A percentile compares a stretch with the other conserved stretches of the same genome.
phyloP scores from a whole-genome alignment of 1,140 invertebrate species.

The Helicoverpa armigera region DNA sequence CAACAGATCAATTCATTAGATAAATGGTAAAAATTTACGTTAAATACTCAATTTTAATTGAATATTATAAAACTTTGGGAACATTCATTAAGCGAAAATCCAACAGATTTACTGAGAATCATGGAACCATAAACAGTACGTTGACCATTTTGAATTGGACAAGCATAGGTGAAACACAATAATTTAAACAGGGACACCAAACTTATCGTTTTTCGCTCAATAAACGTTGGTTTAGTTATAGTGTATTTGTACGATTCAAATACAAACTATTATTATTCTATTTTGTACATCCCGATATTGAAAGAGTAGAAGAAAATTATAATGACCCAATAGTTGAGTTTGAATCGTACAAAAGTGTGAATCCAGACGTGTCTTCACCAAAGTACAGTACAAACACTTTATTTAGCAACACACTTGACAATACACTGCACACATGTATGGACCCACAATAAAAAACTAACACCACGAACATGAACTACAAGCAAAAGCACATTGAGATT shows the following conservation, averaged over 20 bases:
- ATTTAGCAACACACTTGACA: background rate
- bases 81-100: slow-evolving; percentile 9
- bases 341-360: background rate
- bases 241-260: too few species aligned
- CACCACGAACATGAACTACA: slow-evolving; percentile 50
- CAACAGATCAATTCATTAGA: background rate
- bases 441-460: background rate
- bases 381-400: background rate
- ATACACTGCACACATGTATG: background rate
- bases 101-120: too few species aligned
- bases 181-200: too few species aligned
- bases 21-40: background rate
- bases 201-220: too few species aligned
- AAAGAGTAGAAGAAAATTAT: too few species aligned
- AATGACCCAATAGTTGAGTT: background rate
- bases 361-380: background rate
- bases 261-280: too few species aligned
- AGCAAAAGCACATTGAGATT: slow-evolving; percentile 62
- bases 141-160: too few species aligned
- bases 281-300: too few species aligned
- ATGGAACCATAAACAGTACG: too few species aligned
- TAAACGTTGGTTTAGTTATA: too few species aligned
- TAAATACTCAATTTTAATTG: background rate
- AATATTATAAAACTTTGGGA: too few species aligned
- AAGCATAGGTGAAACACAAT: too few species aligned